Percentiles rank a stretch among this genome's conserved stretches.
Conservation (phyloP, 2,113 vertebrate genomes). For the Telmatochromis sp. region DNA sequence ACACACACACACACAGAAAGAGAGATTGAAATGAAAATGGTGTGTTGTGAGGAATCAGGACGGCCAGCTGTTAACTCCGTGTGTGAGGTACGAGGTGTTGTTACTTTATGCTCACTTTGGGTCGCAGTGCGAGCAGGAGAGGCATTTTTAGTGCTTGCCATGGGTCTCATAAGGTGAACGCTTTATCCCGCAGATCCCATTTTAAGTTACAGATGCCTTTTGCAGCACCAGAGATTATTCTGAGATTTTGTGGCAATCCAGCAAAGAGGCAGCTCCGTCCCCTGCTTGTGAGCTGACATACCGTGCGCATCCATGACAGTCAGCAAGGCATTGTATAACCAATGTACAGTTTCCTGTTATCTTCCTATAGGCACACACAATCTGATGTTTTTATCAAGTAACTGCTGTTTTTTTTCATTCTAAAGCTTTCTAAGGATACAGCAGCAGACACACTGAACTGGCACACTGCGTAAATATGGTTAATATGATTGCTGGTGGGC, state of each 20-base stretch:
- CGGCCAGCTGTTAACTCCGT: slow-evolving; percentile 55
- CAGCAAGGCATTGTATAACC: neutral
- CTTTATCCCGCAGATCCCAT: neutral
- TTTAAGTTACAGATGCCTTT: neutral
- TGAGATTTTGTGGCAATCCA: neutral
- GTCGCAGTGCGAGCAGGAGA: neutral
- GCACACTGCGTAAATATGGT: slow-evolving; percentile 45
- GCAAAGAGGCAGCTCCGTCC: neutral
- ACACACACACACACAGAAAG: neutral
- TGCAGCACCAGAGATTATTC: neutral
- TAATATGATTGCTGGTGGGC: slow-evolving; percentile 62
- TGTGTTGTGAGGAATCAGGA: slow-evolving; percentile 52
- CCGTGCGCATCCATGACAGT: neutral
- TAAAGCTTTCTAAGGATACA: neutral
- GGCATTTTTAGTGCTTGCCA: neutral
- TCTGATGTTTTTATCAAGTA: neutral
- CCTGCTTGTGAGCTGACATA: neutral
- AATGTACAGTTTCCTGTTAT: neutral
- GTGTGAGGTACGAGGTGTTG: slow-evolving; percentile 28
- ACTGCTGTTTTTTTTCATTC: neutral
- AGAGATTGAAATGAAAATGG: slow-evolving; percentile 55
- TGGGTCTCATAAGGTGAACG: neutral
- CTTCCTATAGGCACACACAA: neutral
- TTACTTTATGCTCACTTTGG: neutral
- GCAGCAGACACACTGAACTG: slow-evolving; percentile 20